Evolutionary conservation across 2,888 invertebrate genomes (phyloP).

Genomic region (Saturnia pavonia): DNA sequence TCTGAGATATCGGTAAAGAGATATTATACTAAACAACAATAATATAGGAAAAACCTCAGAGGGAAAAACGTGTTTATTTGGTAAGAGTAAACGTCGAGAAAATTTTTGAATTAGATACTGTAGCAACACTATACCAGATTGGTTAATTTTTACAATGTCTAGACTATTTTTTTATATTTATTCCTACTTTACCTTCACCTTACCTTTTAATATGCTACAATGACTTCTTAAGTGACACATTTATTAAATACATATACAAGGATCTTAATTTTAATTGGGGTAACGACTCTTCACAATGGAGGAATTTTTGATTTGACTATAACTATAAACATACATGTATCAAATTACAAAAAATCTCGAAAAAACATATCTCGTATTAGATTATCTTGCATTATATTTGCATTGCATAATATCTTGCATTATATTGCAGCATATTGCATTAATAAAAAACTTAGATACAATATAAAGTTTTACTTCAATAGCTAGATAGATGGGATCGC

Average conservation of each 20-base stretch:
- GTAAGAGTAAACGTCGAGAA: neutral
- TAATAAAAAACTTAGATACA: neutral
- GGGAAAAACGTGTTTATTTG: neutral
- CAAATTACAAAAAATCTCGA: too few relatives aligned
- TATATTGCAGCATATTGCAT: too few relatives aligned
- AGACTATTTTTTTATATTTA: neutral
- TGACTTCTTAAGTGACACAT: neutral
- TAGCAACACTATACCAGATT: neutral
- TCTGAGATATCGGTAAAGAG: slow-evolving; percentile 27
- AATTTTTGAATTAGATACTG: neutral
- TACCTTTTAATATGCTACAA: neutral
- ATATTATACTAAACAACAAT: neutral
- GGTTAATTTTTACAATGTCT: neutral
- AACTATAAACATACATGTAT: neutral
- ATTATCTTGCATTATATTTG: too few relatives aligned
- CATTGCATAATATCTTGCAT: too few relatives aligned
- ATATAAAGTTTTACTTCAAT: neutral
- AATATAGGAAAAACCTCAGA: neutral
- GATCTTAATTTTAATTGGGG: neutral
- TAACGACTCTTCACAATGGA: neutral
- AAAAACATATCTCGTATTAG: too few relatives aligned
- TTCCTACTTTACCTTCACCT: neutral
- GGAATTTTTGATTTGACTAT: neutral
- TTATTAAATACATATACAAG: neutral
- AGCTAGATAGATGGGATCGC: neutral